These are phyloP conservation scores for Malthinus flaveolus DNA, from an alignment of 2,888 invertebrate species.

Conservation along the genomic window DNA sequence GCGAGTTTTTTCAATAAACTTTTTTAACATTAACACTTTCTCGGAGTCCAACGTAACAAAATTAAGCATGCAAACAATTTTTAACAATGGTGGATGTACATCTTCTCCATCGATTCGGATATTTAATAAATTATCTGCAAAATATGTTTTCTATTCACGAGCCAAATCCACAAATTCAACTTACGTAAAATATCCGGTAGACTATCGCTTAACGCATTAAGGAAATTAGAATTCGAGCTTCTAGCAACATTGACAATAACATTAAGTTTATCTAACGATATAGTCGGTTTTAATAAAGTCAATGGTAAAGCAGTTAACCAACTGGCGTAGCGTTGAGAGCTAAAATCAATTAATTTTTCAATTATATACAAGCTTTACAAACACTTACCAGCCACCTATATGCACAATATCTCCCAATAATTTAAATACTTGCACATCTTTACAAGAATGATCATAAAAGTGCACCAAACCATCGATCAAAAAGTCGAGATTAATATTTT, in stretches of 20 bases:
- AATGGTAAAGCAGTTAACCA: background rate
- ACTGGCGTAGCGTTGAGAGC: background rate
- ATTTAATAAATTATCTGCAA: background rate
- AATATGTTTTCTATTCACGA: background rate
- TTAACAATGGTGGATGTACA: constrained; percentile 10
- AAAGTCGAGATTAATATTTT: constrained; percentile 5
- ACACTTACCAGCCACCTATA: background rate
- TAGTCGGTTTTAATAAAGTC: background rate
- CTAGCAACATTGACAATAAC: background rate
- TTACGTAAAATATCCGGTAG: background rate
- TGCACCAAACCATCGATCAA: constrained; percentile 7
- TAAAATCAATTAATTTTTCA: background rate
- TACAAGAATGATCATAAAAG: background rate
- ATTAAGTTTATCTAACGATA: background rate
- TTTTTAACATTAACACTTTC: too few relatives aligned
- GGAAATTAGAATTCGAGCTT: background rate
- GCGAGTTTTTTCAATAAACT: too few relatives aligned
- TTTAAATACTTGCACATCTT: background rate
- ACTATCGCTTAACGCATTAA: background rate
- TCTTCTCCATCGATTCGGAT: background rate
- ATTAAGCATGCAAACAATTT: constrained; percentile 9
- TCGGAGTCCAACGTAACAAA: background rate
- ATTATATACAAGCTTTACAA: background rate
- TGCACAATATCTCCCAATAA: background rate
- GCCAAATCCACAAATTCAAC: background rate